A percentile compares a stretch with the other conserved stretches of the same genome.
Conservation (phyloP, 2,888 invertebrate species). For the Erebia aethiops region DNA sequence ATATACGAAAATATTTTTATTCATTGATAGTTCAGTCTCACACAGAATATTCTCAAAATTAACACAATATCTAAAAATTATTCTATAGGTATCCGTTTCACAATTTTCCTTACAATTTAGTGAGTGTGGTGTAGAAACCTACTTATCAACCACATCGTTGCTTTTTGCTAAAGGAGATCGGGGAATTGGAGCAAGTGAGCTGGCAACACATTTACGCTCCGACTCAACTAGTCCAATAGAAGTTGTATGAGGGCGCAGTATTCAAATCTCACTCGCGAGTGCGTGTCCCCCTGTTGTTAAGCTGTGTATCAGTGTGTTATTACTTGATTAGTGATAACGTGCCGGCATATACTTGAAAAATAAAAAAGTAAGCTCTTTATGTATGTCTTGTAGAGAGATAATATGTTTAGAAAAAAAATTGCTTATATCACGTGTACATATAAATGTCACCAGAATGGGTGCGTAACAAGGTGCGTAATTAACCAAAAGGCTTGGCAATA, state of each 20-base stretch:
- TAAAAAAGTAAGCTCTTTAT: conserved; percentile 49
- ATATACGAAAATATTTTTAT: too few species aligned
- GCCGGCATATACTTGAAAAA: conserved; percentile 42
- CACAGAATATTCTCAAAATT: too few species aligned
- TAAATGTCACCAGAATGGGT: not conserved
- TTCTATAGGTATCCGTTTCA: too few species aligned
- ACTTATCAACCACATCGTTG: too few species aligned
- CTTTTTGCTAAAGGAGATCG: not conserved
- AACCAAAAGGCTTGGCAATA: conserved; percentile 32
- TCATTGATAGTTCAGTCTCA: too few species aligned
- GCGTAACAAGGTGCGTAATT: conserved; percentile 2
- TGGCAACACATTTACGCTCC: conserved; percentile 53
- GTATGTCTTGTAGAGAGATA: not conserved
- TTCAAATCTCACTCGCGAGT: conserved; percentile 48
- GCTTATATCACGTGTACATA: not conserved
- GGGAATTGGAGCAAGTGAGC: conserved; percentile 40
- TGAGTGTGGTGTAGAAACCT: too few species aligned
- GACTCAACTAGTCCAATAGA: conserved; percentile 39
- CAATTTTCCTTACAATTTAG: too few species aligned
- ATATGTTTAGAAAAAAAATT: not conserved
- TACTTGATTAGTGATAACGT: conserved; percentile 64
- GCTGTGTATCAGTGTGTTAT: conserved; percentile 58
- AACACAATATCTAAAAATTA: too few species aligned
- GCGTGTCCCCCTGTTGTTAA: conserved; percentile 56
- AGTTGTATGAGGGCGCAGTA: conserved; percentile 43